Evolutionary conservation across 2,797 vertebrate species (phyloP).

Genomic region (Eulemur coronatus): DNA sequence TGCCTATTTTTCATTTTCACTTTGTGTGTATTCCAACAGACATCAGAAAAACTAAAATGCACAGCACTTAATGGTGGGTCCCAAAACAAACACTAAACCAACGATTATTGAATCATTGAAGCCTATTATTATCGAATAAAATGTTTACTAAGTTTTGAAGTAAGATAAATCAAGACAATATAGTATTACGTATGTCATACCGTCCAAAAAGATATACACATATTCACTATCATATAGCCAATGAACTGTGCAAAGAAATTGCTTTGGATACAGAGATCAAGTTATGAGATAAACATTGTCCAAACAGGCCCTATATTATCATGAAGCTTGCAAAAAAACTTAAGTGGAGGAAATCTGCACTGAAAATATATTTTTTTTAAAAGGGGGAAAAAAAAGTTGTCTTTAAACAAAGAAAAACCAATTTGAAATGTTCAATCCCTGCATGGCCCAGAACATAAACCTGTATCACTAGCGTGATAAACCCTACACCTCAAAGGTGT

Average conservation of each 20-base stretch:
- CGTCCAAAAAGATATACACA: background rate
- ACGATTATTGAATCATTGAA: background rate
- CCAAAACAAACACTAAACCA: background rate
- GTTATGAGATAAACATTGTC: background rate
- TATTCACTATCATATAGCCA: background rate
- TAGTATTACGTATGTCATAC: background rate
- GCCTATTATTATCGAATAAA: background rate
- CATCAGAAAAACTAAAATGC: background rate
- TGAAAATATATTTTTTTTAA: background rate
- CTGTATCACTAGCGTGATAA: background rate
- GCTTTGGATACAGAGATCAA: background rate
- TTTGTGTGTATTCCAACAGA: background rate
- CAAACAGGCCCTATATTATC: background rate
- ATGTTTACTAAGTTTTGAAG: background rate
- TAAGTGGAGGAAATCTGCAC: background rate
- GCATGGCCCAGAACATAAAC: background rate
- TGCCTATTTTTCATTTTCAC: background rate
- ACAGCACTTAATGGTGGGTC: background rate
- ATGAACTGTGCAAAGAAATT: background rate
- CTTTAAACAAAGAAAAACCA: background rate
- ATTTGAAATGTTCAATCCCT: background rate
- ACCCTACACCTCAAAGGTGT: background rate
- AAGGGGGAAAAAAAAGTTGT: background rate
- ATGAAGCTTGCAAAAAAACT: background rate
- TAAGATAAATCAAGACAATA: background rate